Conservation (phyloP, 2,113 vertebrate genomes). For the Empidonax traillii region DNA sequence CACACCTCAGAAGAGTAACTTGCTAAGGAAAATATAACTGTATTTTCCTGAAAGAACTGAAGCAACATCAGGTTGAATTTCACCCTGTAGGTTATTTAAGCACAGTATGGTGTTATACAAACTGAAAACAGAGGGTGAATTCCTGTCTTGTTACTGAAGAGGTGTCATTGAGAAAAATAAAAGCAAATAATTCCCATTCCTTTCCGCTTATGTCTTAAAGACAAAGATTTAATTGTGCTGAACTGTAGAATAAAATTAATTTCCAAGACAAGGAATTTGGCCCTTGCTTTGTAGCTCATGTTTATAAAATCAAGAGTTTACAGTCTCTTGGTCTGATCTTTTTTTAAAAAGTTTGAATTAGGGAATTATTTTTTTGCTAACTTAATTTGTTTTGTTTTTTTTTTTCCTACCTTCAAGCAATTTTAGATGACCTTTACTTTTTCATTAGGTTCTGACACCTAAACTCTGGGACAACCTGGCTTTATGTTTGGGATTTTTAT, state of each 20-base stretch:
- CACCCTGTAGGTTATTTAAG: slow-evolving; percentile 40
- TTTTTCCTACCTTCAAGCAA: neutral
- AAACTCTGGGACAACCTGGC: neutral
- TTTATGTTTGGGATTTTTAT: neutral
- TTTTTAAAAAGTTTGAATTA: neutral
- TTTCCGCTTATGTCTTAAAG: neutral
- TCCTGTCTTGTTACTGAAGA: slow-evolving; percentile 12
- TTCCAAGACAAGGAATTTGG: neutral
- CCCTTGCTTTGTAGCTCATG: neutral
- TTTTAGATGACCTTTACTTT: neutral
- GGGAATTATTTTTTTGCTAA: neutral
- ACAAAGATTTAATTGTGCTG: neutral
- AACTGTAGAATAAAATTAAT: neutral
- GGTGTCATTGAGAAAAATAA: neutral
- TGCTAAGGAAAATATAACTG: slow-evolving; percentile 5
- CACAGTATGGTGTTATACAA: slow-evolving; percentile 36
- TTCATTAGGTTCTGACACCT: neutral
- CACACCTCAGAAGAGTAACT: neutral
- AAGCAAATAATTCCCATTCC: neutral
- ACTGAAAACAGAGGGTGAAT: slow-evolving; percentile 22
- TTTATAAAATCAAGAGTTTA: neutral
- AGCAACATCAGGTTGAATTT: slow-evolving; percentile 14
- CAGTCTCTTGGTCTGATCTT: neutral
- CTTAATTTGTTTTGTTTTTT: neutral
- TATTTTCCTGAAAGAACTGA: neutral